phyloP scores from a whole-genome alignment of 2,888 invertebrate species.

The Adelognathus sp. region DNA sequence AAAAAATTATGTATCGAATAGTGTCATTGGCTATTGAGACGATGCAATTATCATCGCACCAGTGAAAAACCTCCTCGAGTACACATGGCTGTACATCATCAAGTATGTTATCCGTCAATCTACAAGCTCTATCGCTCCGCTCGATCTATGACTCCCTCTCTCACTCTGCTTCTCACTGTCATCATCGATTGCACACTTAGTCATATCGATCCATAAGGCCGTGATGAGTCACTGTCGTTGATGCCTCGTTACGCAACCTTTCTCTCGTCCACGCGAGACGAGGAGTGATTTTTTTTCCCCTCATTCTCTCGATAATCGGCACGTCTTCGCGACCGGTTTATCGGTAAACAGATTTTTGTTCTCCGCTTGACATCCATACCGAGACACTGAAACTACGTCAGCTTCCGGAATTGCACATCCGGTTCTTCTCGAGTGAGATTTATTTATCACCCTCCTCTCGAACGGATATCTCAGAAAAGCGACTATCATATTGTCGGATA shows the following conservation, averaged over 20 bases:
- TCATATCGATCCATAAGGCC: constrained; percentile 41
- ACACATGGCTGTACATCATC: not conserved
- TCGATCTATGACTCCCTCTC: too few species aligned
- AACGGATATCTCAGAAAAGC: constrained; percentile 15
- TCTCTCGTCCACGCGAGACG: constrained; percentile 26
- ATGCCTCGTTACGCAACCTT: constrained; percentile 49
- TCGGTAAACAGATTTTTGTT: not conserved
- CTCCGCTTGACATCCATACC: not conserved
- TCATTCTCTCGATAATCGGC: not conserved
- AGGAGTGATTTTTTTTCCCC: constrained; percentile 8
- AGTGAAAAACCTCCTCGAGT: constrained; percentile 26
- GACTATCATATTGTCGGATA: constrained; percentile 36
- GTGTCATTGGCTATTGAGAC: constrained; percentile 40
- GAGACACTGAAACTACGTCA: constrained; percentile 11
- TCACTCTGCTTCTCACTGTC: constrained; percentile 23
- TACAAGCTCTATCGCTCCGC: constrained; percentile 1
- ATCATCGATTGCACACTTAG: constrained; percentile 45
- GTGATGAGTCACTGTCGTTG: constrained; percentile 44
- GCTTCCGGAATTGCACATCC: constrained; percentile 38
- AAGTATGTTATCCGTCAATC: constrained; percentile 35
- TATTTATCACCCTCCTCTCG: constrained; percentile 19
- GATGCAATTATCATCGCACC: constrained; percentile 45
- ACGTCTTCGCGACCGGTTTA: not conserved
- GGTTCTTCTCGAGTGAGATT: not conserved
- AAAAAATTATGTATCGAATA: constrained; percentile 19